Evolutionary conservation across 2,888 invertebrate species (phyloP), one percentile per base, ranked within the genome.

Genomic region (Halocaridina rubra): DNA sequence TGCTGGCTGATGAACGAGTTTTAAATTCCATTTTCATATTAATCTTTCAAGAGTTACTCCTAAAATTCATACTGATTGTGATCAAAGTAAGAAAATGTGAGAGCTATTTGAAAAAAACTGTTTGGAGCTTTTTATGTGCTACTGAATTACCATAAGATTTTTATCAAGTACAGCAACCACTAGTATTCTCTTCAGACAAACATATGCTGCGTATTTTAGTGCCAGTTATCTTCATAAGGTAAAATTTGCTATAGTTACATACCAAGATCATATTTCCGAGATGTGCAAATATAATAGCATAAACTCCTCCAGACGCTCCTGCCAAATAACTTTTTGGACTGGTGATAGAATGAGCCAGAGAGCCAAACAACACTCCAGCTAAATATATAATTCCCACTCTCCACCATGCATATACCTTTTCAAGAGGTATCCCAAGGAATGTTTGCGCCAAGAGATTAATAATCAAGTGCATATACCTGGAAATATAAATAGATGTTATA

Each of bases 371-470:
- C 88, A 96, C 95, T 27, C 97, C 96, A 13, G 94, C 93, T 88
- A 93, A 90, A 92, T 97, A 97, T 88, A 97, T 92, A 71, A 92
- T 90, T 53, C 93, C 93, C 86, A 95, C 94, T 79, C 95, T 93
- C 90, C 93, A 89, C 30, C 94, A 94, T 29, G 95, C 95, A 91
- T 97, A 96, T 91, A 96, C 95, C 90, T 98, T 96, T 92, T 98
- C 98, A 90, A 98, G 92, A 3, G 98, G 97, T 89, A 98, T 92
- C 67, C 98, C 98, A 89, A 98, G 97, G 90, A 97, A 93, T 88
- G 98, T 93, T 92, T 98, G 98, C 84, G 98, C 96, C 89, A 96
- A 94, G 90, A 98, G 93, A 92, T 97, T 97, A 89, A 96, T 93
- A 24, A 94, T 92, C 86, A 97, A 92, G 91, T 97, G 97, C 72